Base-by-base conservation (phyloP, 2,113 vertebrate species). In the Oncorhynchus kisutch region DNA sequence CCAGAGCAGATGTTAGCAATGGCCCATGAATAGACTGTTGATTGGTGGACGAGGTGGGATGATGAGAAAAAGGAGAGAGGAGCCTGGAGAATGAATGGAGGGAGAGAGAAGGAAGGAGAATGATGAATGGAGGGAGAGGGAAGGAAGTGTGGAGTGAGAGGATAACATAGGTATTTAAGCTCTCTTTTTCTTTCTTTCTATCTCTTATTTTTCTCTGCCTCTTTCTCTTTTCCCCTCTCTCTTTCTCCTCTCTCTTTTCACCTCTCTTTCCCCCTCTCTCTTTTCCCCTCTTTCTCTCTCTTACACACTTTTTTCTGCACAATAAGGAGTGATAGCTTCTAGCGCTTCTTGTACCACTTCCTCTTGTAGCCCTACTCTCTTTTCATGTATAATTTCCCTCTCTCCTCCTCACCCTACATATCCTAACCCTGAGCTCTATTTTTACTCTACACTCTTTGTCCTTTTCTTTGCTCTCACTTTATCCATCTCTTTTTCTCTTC, bases 1-100 rank as follows among this genome's bases (percentile, higher is more conserved):
- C 59, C 76, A 67, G 39, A 69, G 72, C 82, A 76, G 78, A 80
- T 86, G 81, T 82, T 64, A 75, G 57, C 78, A 7, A 72, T 31
- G 65, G 72, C 70, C 48, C 70, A 75, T 79, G 75, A 79, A 77
- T 54, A 66, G 27, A 69, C 70, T 77, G 70, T 70, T 75, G 71
- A 73, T 77, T 79, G 22, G 67, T 79, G 73, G 73, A 72, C 64
- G 64, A 73, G 78, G 70, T 68, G 72, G 67, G 48, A 24, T 29
- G 64, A 67, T 39, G 51, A 72, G 72, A 66, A 29, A 39, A 74
- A 45, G 67, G 66, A 75, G 74, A 54, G 64, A 69, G 71, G 34
- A 22, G 72, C 62, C 49, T 71, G 39, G 76, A 74, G 13, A 29
- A 66, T 71, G 39, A 39, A 39, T 39, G 34, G 34, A 9, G 27